Base-by-base conservation (phyloP, 1,140 invertebrate species). In the Calycopis cecrops region DNA sequence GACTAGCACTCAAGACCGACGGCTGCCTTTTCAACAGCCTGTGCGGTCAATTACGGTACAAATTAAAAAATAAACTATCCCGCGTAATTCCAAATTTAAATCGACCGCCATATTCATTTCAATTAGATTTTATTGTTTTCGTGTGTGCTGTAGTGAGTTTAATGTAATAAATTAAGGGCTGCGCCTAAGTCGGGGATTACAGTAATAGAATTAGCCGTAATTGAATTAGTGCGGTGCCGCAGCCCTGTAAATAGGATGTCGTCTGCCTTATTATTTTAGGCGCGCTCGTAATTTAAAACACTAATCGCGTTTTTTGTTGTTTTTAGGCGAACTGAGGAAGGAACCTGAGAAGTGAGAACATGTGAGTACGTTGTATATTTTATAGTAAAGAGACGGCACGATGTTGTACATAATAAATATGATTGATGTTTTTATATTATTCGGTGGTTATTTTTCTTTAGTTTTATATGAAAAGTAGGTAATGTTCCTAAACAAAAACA, bases 151-250 rank as follows among this genome's bases (percentile, higher is more conserved):
- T 6, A 28, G 2, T 3, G 2, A 28, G 21, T 6, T 28, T 28
- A 28, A 28, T 28, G 40, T 9, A 42, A 42, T 42, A 42, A 42
- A 42, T 16, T 42, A 42, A 12, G 14, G 11, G 21, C n/a, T 34
- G 42, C 59, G 34, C 55, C 56, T 62, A 62, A 62, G 64, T 52
- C 55, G 59, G 48, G 65, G 59, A 64, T 78, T 78, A 68, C 48
- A 48, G 65, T 85, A 85, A 85, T 85, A 70, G 68, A 79, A 85
- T 85, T 85, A 85, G 71, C 34, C 33, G n/a, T 85, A 84, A 84
- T 84, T 80, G 62, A 79, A 82, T 85, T 85, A 82, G 62, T 70
- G 65, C 60, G 42, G 62, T 65, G 56, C 65, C 47, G 57, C 60
- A 57, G 58, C 59, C 61, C 55, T 59, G 60, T 65, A 61, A 62